Evolutionary conservation across 1,140 invertebrate species (phyloP).

Genomic region (Pseudachorutes palmiensis): DNA sequence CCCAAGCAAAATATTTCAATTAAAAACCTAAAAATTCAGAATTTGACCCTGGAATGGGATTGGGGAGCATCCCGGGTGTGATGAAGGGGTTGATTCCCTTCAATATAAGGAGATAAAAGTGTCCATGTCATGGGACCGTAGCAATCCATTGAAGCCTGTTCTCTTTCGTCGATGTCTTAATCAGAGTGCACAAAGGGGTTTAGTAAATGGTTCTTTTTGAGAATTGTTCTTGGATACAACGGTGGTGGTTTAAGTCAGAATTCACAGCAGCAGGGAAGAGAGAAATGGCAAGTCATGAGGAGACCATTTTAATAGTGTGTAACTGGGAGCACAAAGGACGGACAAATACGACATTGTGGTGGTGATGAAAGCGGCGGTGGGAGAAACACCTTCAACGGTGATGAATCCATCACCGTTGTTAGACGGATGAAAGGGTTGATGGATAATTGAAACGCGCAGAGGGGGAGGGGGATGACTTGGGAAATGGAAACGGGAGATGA

Average conservation of each 20-base stretch:
- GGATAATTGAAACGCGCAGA: neutral
- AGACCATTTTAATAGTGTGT: too few relatives aligned
- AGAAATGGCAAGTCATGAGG: neutral
- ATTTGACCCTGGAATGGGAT: neutral
- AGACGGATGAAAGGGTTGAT: neutral
- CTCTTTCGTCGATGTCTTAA: neutral
- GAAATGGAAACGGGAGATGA: neutral
- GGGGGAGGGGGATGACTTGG: neutral
- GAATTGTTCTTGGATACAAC: neutral
- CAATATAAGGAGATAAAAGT: neutral
- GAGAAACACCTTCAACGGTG: too few relatives aligned
- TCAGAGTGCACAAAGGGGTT: neutral
- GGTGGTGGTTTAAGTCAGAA: neutral
- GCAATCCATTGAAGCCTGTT: neutral
- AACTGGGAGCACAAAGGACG: neutral
- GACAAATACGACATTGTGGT: neutral
- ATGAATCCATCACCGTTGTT: neutral
- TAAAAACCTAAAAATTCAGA: neutral
- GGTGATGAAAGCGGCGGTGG: too few relatives aligned
- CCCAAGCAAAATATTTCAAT: neutral
- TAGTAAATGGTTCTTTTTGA: neutral
- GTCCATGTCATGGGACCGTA: slow-evolving; percentile 7
- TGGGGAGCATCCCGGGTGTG: neutral
- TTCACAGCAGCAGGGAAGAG: neutral
- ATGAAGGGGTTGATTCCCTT: neutral